Percentiles rank a stretch among this genome's conserved stretches.
These are phyloP conservation scores for Theretra japonica DNA, from an alignment of 2,888 invertebrate species.

Conservation along the genomic window DNA sequence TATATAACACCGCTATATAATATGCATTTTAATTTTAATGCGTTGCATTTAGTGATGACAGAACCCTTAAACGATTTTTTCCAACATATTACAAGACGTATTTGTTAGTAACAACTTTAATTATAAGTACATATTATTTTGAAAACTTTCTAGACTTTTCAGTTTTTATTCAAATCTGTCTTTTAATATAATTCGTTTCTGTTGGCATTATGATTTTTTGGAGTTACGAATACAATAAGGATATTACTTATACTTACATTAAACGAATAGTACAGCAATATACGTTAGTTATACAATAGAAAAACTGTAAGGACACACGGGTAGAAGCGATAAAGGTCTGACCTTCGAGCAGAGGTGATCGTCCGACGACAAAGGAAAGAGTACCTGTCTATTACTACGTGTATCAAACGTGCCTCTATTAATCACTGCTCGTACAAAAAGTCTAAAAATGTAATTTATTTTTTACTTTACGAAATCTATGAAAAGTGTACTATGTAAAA, in stretches of 20 bases:
- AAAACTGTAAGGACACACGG: constrained; percentile 44
- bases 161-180: neutral
- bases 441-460: constrained; percentile 29
- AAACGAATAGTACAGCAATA: neutral
- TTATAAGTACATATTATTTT: too few species aligned
- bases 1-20: neutral
- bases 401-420: constrained; percentile 42
- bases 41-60: neutral
- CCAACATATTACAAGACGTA: neutral
- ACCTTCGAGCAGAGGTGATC: constrained; percentile 62
- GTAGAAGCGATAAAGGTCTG: constrained; percentile 47
- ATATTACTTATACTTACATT: too few species aligned
- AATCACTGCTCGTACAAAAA: constrained; percentile 47
- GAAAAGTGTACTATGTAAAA: constrained; percentile 13
- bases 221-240: too few species aligned
- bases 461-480: constrained; percentile 17
- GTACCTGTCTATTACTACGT: constrained; percentile 45
- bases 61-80: neutral
- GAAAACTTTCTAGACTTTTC: neutral
- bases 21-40: neutral
- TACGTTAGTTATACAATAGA: neutral
- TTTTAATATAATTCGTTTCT: neutral
- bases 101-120: neutral
- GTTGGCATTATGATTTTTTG: too few species aligned
- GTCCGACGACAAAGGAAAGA: constrained; percentile 59